Evolutionary conservation across 2,888 invertebrate species (phyloP), one percentile per base, ranked within the genome.

Genomic region (Campoplex capitator): DNA sequence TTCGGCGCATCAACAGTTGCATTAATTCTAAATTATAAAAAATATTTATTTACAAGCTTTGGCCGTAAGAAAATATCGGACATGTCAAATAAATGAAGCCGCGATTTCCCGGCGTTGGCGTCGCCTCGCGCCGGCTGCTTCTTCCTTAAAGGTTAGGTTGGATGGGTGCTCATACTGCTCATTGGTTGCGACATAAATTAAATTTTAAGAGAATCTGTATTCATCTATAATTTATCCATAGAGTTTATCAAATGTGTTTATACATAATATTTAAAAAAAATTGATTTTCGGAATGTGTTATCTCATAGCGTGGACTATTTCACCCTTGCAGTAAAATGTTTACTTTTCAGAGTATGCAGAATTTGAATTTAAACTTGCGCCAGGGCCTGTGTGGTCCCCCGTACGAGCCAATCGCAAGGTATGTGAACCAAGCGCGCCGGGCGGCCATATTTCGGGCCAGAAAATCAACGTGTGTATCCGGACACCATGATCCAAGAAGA

Each of bases 381-480:
- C 38, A 51, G 56, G 56, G 74, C 74, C 74, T 74, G 56, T 58
- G 42, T 67, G 73, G 62, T 62, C 68, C 71, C 79, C 56, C 56
- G 48, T 42, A 35, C 16, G 45, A 58, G 62, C 13, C 13, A 73
- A 58, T 80, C 83, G 83, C 0, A 95, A 96, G 62, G 97, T n/a
- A 32, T 23, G 97, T 79, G 98, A 98, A 94, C 98, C 98, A 0
- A 94, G 97, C 90, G 98, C 97, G 1, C 97, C 96, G 7, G 98
- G 98, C 97, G 98, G 98, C 4, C 98, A 98, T 93, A 93, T 98
- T 38, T 97, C 97, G 62, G 96, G 96, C 88, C 80, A 88, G 88
- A 85, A 85, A 88, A 83, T 88, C 85, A 77, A 38, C 58, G 58
- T 16, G 35, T 16, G 32, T 77, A 85, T 83, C 77, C 58, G 88